Evolutionary conservation across 2,888 invertebrate species (phyloP).

Genomic region (Slavum lentiscoides): DNA sequence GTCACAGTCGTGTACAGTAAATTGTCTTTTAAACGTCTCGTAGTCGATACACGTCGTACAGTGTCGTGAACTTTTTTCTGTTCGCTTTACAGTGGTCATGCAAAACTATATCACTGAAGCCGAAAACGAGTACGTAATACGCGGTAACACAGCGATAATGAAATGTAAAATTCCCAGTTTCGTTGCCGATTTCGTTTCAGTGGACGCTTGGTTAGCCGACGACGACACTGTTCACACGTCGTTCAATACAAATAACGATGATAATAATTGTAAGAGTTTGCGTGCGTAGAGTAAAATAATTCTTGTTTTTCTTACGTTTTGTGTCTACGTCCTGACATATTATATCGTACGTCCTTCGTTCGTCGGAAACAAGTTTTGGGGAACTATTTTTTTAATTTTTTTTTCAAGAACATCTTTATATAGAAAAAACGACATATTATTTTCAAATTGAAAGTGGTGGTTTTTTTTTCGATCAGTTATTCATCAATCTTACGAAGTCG

Average conservation of each 20-base stretch:
- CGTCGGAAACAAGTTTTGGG: neutral
- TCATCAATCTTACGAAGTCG: conserved; percentile 78
- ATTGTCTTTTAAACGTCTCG: neutral
- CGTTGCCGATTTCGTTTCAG: conserved; percentile 73
- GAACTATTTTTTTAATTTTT: neutral
- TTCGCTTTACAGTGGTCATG: conserved; percentile 67
- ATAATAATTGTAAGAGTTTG: conserved; percentile 13
- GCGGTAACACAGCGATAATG: conserved; percentile 72
- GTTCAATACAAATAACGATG: conserved; percentile 15
- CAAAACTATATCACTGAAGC: conserved; percentile 75
- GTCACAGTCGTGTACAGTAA: neutral
- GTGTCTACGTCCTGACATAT: neutral
- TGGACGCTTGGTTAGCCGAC: conserved; percentile 66
- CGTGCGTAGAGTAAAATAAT: too few species aligned
- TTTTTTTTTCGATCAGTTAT: conserved; percentile 66
- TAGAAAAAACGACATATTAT: neutral
- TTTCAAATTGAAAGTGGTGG: neutral
- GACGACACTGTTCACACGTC: neutral
- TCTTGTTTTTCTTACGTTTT: neutral
- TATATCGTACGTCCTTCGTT: neutral
- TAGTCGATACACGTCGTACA: neutral
- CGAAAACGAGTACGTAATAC: conserved; percentile 73
- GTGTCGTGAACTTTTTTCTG: neutral
- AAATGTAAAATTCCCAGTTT: conserved; percentile 77
- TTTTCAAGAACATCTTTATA: neutral